Evolutionary conservation across 1,140 invertebrate genomes (phyloP), one percentile per base, ranked within the genome.

Genomic region (Tachypleus tridentatus): DNA sequence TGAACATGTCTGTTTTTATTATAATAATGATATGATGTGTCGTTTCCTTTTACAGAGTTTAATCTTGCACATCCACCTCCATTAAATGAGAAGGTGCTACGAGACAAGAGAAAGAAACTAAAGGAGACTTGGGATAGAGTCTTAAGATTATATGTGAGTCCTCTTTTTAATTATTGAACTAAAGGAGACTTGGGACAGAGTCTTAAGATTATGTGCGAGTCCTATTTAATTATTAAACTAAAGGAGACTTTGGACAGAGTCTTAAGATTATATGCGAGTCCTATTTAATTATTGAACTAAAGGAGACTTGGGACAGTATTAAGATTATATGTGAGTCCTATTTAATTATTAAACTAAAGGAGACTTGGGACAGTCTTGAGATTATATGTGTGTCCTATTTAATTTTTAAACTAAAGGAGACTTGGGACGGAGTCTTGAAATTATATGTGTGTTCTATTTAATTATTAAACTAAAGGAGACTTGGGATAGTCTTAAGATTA

Each of bases 381-480:
- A 79, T 87, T 97, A 82, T 97, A 97, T 88, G 92, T 94, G 87
- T 91, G 91, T 90, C n/a, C n/a, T n/a, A n/a, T n/a, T n/a, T n/a
- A n/a, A n/a, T n/a, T n/a, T n/a, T n/a, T n/a, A n/a, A n/a, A n/a
- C n/a, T n/a, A n/a, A n/a, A n/a, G n/a, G n/a, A n/a, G n/a, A n/a
- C n/a, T n/a, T n/a, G n/a, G n/a, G 84, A 73, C 51, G 52, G 63
- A 56, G 58, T 70, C 5, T 65, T 64, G 61, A 66, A 63, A 63
- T 61, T 70, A 58, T 69, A 71, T 69, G 66, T 68, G 58, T 66
- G 60, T 68, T 50, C 57, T 56, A 3, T 64, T 63, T 29, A 58
- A 47, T 54, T 54, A 65, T 58, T 53, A 54, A 54, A 54, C 7
- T 54, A 0, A 54, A 54, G 7, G n/a, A 58, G 49, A 58, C 11